Percentiles rank a stretch among this genome's conserved stretches.
Conservation (phyloP, 37 sponge, comb jelly and placozoan genomes). For the Eunapius fragilis region DNA sequence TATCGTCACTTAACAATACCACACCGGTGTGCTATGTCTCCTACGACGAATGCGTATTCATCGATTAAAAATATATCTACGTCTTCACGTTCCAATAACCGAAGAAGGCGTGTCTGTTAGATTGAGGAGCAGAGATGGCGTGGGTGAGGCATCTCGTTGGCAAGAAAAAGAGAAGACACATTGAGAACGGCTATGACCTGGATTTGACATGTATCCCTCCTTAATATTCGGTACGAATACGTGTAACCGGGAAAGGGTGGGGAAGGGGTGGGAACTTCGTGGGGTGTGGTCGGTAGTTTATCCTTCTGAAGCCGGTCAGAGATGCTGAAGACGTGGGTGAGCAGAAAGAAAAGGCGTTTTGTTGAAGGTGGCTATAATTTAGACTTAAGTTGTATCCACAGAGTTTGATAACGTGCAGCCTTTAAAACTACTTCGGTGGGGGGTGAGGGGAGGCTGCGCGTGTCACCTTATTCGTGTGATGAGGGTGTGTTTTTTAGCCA, state of each 20-base stretch:
- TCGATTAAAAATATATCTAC: background rate
- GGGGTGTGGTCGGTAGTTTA: background rate
- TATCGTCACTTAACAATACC: background rate
- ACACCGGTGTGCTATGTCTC: background rate
- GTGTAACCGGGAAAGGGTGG: background rate
- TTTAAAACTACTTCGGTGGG: background rate
- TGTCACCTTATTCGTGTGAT: background rate
- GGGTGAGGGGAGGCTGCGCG: background rate
- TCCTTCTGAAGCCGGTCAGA: background rate
- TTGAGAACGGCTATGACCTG: constrained; percentile 89
- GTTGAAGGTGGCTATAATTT: constrained; percentile 77
- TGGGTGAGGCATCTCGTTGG: constrained; percentile 84
- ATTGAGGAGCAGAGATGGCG: background rate
- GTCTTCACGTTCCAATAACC: background rate
- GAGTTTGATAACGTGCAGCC: background rate
- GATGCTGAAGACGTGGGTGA: constrained; percentile 39
- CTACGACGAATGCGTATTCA: background rate
- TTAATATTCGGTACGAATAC: background rate
- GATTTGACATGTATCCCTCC: constrained; percentile 91
- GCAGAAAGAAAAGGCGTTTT: constrained; percentile 80
- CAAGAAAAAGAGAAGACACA: constrained; percentile 87
- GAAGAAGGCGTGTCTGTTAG: background rate
- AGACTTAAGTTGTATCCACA: constrained; percentile 77
- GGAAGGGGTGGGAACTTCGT: background rate
- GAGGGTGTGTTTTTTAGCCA: background rate